Evolutionary conservation across 2,888 invertebrate species (phyloP).

Genomic region (Calameuta filiformis): DNA sequence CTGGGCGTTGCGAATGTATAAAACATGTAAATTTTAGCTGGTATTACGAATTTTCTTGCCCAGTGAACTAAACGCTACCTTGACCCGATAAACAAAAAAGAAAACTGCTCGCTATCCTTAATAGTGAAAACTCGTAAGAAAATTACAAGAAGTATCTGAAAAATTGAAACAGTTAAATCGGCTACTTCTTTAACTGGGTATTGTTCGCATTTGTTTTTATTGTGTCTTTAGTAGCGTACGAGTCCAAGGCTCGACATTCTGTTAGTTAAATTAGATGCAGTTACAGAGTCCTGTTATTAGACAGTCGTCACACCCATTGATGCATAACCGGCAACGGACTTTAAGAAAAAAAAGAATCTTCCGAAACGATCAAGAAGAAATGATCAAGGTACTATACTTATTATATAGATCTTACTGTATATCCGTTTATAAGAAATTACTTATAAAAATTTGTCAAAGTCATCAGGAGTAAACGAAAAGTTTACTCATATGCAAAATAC

Average conservation of each 20-base stretch:
- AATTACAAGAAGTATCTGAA: not conserved
- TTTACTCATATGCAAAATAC: not conserved
- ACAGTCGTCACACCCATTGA: not conserved
- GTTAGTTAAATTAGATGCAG: slow-evolving; percentile 1
- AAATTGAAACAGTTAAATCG: not conserved
- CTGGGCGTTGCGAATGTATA: slow-evolving; percentile 36
- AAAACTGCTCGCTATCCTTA: not conserved
- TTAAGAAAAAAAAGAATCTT: not conserved
- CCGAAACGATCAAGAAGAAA: not conserved
- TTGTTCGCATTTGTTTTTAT: not conserved
- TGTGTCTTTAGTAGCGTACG: not conserved
- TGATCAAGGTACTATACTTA: not conserved
- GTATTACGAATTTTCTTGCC: slow-evolving; percentile 30
- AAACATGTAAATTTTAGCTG: slow-evolving; percentile 36
- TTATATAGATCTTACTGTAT: not conserved
- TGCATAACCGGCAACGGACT: not conserved
- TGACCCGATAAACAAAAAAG: not conserved
- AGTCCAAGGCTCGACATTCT: not conserved
- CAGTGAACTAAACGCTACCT: not conserved
- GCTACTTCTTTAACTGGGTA: not conserved
- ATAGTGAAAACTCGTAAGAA: not conserved
- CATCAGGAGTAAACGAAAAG: no score
- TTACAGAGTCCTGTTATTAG: not conserved
- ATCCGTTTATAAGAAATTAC: not conserved
- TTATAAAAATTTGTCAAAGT: no score